These are phyloP conservation scores for Holothuria leucospilota DNA, from an alignment of 53 echinoderm and acorn worm genomes.

Conservation along the genomic window DNA sequence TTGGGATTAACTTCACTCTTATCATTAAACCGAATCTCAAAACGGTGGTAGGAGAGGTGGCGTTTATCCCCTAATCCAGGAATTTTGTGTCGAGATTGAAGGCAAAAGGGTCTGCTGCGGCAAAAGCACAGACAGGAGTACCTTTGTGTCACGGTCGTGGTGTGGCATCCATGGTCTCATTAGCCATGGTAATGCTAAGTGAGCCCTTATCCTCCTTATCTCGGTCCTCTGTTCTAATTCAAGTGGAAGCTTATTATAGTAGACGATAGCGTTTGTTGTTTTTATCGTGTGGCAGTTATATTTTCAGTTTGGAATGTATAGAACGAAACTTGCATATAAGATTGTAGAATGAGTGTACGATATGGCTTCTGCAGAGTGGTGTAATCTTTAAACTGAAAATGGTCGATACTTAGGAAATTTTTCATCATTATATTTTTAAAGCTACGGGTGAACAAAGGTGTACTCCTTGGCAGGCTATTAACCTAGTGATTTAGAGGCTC, in stretches of 20 bases:
- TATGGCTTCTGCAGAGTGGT: too few species aligned
- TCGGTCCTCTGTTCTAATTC: neutral
- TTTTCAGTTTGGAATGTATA: neutral
- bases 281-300: constrained; percentile 3
- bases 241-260: neutral
- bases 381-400: too few species aligned
- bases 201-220: neutral
- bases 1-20: too few species aligned
- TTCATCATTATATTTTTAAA: too few species aligned
- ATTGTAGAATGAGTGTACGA: too few species aligned
- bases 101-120: neutral
- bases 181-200: neutral
- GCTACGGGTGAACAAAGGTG: too few species aligned
- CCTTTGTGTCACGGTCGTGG: neutral
- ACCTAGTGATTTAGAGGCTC: too few species aligned
- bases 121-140: neutral
- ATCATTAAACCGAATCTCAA: too few species aligned
- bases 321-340: too few species aligned
- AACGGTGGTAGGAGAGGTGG: too few species aligned
- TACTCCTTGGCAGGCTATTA: too few species aligned
- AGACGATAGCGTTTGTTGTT: neutral
- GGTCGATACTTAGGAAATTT: too few species aligned
- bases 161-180: neutral
- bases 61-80: neutral
- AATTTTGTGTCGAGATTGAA: neutral